Evolutionary conservation across 2,888 invertebrate species (phyloP).

Genomic region (Parascotia fuliginaria): DNA sequence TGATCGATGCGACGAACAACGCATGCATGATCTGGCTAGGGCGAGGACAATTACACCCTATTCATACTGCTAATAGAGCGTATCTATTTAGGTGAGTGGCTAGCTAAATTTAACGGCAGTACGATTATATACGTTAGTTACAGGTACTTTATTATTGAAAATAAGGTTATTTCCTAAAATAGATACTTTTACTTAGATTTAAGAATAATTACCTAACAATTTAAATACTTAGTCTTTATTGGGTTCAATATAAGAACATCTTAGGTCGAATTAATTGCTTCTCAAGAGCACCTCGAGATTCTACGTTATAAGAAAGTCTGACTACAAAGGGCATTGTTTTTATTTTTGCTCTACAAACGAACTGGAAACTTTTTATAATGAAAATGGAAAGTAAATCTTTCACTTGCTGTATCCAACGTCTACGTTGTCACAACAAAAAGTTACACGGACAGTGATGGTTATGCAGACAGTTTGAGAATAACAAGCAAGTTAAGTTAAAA

Average conservation of each 20-base stretch:
- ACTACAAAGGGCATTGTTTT: not conserved
- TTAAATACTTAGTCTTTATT: no score
- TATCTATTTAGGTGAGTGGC: no score
- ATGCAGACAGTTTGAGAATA: not conserved
- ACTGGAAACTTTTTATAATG: not conserved
- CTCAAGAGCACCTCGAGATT: not conserved
- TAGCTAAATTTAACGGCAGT: no score
- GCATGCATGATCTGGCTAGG: conserved; percentile 23
- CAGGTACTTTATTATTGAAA: no score
- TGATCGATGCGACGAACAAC: conserved; percentile 17
- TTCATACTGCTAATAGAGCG: conserved; percentile 6
- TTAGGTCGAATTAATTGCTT: not conserved
- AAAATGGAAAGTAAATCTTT: not conserved
- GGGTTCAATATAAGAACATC: not conserved
- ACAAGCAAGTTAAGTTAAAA: no score
- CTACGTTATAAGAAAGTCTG: not conserved
- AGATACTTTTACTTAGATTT: no score
- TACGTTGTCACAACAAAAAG: not conserved
- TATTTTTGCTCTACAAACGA: not conserved
- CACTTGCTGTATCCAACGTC: not conserved
- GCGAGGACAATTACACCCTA: conserved; percentile 17
- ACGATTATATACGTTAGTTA: no score
- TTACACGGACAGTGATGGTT: not conserved
- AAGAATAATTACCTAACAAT: no score
- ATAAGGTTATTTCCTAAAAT: no score